Conservation (phyloP, 2,888 invertebrate genomes). For the Volucella zonaria region DNA sequence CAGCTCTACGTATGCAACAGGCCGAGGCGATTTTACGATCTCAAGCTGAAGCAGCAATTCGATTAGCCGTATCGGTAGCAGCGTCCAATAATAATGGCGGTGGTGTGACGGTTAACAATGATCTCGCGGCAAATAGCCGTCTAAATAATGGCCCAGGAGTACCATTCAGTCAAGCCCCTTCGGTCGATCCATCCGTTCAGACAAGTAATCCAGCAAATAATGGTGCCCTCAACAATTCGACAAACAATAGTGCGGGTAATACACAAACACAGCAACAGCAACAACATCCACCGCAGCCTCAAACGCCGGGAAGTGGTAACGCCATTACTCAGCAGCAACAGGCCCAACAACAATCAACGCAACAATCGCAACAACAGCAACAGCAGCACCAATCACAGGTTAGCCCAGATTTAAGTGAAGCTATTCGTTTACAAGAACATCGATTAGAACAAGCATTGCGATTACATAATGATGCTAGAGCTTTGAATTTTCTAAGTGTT, state of each 20-base stretch:
- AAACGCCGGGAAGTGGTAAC: constrained; percentile 43
- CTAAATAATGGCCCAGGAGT: constrained; percentile 37
- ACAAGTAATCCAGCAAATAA: constrained; percentile 60
- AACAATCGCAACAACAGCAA: constrained; percentile 45
- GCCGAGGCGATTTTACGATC: constrained; percentile 91
- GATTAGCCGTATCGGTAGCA: constrained; percentile 91
- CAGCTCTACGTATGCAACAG: constrained; percentile 89
- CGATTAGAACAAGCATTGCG: constrained; percentile 92
- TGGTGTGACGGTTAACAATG: constrained; percentile 61
- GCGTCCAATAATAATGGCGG: constrained; percentile 77
- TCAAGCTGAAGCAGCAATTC: constrained; percentile 92
- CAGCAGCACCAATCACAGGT: constrained; percentile 82
- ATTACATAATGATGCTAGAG: constrained; percentile 90
- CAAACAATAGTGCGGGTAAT: constrained; percentile 47
- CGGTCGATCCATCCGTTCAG: constrained; percentile 38
- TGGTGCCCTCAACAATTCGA: constrained; percentile 44
- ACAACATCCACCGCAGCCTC: constrained; percentile 83
- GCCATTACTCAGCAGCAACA: constrained; percentile 77
- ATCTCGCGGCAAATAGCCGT: constrained; percentile 67
- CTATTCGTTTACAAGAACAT: constrained; percentile 89
- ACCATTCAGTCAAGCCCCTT: constrained; percentile 36
- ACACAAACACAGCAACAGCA: constrained; percentile 89
- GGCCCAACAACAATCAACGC: constrained; percentile 45
- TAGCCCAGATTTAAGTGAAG: constrained; percentile 88
- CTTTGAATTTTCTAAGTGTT: constrained; percentile 88